phyloP scores from a whole-genome alignment of 2,888 invertebrate genomes.

The Ophion obscuratus region DNA sequence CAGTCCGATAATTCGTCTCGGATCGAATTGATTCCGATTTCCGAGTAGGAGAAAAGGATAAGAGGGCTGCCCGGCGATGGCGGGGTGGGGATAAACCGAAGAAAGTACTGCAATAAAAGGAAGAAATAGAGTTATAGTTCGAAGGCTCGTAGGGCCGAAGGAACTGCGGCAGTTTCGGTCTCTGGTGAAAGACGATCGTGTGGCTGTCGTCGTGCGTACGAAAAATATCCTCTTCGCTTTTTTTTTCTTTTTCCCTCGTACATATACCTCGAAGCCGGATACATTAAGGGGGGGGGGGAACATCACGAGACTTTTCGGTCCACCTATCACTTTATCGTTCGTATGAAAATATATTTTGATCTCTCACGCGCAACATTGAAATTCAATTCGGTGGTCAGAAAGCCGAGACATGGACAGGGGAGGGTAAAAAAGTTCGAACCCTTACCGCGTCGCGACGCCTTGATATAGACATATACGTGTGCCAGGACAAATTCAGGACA shows the following conservation, averaged over 20 bases:
- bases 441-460: not conserved
- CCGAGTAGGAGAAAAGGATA: conserved; percentile 25
- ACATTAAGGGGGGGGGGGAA: conserved; percentile 4
- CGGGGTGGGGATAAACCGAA: conserved; percentile 16
- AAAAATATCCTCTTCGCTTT: conserved; percentile 27
- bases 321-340: conserved; percentile 12
- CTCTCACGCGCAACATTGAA: conserved; percentile 34
- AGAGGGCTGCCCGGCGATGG: not conserved
- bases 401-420: not conserved
- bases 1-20: conserved; percentile 63
- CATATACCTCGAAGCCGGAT: not conserved
- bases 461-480: not conserved
- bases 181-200: conserved; percentile 45
- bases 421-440: conserved; percentile 5
- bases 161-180: conserved; percentile 14
- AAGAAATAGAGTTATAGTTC: conserved; percentile 46
- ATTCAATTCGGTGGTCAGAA: conserved; percentile 39
- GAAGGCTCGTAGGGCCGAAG: conserved; percentile 21
- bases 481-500: conserved; percentile 27
- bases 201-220: not conserved
- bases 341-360: conserved; percentile 34
- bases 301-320: conserved; percentile 1
- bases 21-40: conserved; percentile 65
- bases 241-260: not conserved
- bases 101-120: conserved; percentile 56